Conservation (phyloP, 1,140 invertebrate genomes). For the Charaxes varanes region DNA sequence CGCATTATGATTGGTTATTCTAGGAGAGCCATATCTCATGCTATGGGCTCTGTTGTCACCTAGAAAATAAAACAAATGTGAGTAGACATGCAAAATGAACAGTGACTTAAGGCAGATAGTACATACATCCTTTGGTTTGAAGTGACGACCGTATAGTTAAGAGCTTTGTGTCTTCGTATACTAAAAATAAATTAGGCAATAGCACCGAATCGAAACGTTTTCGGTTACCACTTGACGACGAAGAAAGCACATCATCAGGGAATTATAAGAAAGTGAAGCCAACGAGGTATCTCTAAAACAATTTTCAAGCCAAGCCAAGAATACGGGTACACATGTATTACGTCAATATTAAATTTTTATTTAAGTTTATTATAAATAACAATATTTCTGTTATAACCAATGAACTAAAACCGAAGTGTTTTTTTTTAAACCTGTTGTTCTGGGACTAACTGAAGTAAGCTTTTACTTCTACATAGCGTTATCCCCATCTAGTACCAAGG, state of each 20-base stretch:
- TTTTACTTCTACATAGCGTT: too few relatives aligned
- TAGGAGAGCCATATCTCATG: conserved; percentile 62
- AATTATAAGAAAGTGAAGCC: conserved; percentile 15
- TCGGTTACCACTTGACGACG: conserved; percentile 28
- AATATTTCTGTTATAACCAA: too few relatives aligned
- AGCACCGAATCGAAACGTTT: conserved; percentile 16
- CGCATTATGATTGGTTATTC: conserved; percentile 55
- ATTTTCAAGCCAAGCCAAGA: conserved; percentile 60
- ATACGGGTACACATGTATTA: too few relatives aligned
- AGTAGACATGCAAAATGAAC: conserved; percentile 40
- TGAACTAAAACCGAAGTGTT: too few relatives aligned
- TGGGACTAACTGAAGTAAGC: too few relatives aligned
- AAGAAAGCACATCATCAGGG: conserved; percentile 35
- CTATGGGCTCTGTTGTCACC: conserved; percentile 54
- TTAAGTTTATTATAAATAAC: too few relatives aligned
- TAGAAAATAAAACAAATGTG: conserved; percentile 49
- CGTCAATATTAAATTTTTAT: too few relatives aligned
- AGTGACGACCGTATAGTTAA: conserved; percentile 17
- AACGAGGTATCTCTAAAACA: conserved; percentile 22
- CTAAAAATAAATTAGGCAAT: conserved; percentile 19
- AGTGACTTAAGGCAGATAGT: conserved; percentile 18
- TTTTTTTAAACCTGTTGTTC: too few relatives aligned
- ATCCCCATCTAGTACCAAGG: too few relatives aligned
- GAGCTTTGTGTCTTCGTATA: conserved; percentile 13
- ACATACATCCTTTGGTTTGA: conserved; percentile 25